These are phyloP conservation scores for Helicolenus hilgendorfi DNA, from an alignment of 2,797 vertebrate species.

Conservation along the genomic window DNA sequence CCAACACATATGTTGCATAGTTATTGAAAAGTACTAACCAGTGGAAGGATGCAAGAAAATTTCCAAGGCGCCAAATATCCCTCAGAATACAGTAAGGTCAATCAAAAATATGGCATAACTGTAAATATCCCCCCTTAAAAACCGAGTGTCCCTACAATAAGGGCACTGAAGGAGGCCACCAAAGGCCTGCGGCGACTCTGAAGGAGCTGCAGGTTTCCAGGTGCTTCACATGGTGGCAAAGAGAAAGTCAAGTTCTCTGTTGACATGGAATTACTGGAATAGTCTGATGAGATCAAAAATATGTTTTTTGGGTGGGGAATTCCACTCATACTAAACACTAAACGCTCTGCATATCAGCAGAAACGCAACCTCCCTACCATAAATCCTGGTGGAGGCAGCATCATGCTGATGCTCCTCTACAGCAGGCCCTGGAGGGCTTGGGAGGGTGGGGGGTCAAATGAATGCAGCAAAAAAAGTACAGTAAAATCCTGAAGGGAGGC, in stretches of 20 bases:
- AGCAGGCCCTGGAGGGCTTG: neutral
- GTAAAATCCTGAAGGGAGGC: constrained; percentile 18
- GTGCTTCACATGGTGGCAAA: neutral
- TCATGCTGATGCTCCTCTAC: constrained; percentile 37
- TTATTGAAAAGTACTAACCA: neutral
- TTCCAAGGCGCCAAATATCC: neutral
- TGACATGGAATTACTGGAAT: neutral
- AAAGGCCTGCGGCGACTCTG: neutral
- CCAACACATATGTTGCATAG: neutral
- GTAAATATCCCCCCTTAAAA: neutral
- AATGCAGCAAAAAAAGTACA: constrained; percentile 20
- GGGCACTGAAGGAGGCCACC: neutral
- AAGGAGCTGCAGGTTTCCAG: neutral
- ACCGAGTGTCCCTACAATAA: neutral
- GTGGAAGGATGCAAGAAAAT: neutral
- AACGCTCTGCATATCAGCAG: constrained; percentile 6
- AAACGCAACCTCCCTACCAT: neutral
- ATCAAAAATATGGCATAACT: neutral
- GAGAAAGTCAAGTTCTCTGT: neutral
- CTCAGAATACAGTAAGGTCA: neutral
- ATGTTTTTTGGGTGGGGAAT: neutral
- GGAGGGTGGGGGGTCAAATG: constrained; percentile 23
- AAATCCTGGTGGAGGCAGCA: constrained; percentile 5
- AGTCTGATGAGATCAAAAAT: neutral
- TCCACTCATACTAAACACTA: neutral